These are phyloP conservation scores for Heteronetta atricapilla DNA, from an alignment of 2,113 vertebrate species.

Conservation along the genomic window DNA sequence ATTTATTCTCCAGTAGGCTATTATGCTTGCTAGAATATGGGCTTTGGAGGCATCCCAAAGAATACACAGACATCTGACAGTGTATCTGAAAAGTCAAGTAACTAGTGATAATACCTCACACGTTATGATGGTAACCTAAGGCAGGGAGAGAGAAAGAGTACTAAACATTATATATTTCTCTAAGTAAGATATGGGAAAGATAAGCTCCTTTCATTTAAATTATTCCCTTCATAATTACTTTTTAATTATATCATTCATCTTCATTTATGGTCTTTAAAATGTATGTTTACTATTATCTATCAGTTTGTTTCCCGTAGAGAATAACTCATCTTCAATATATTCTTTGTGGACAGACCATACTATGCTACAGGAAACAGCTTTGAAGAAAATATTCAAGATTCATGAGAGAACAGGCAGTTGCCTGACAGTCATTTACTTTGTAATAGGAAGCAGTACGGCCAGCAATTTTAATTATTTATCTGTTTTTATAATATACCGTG, in stretches of 20 bases:
- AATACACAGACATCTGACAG: not conserved
- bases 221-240: constrained; percentile 3
- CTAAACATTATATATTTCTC: not conserved
- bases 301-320: not conserved
- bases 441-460: not conserved
- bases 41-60: not conserved
- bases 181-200: not conserved
- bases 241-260: constrained; percentile 3
- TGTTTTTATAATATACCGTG: not conserved
- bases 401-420: not conserved
- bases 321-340: not conserved
- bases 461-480: not conserved
- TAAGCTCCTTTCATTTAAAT: not conserved
- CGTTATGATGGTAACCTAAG: not conserved
- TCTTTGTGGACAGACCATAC: not conserved
- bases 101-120: not conserved
- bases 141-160: not conserved
- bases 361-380: not conserved
- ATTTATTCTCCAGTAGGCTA: not conserved
- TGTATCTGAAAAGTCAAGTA: not conserved
- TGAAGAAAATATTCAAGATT: not conserved
- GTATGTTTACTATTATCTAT: not conserved
- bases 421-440: not conserved
- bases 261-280: not conserved
- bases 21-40: not conserved